Percentiles rank a stretch among this genome's conserved stretches.
These are phyloP conservation scores for Berghia stephanieae DNA, from an alignment of 1,140 invertebrate species.

Conservation along the genomic window DNA sequence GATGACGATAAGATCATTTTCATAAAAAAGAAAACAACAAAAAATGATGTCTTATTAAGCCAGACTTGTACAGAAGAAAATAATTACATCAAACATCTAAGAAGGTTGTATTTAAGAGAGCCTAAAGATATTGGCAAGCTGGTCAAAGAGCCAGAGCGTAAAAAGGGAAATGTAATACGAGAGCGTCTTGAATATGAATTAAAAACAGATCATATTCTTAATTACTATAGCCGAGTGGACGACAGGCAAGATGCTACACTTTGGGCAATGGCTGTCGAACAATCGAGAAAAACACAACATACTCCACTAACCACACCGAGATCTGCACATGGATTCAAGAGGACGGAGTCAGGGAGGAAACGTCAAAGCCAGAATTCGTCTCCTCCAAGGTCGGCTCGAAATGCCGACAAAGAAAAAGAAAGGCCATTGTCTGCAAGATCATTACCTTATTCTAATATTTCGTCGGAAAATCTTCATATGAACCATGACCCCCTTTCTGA, in stretches of 20 bases:
- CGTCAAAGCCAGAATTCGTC: too few relatives aligned
- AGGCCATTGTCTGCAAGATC: too few relatives aligned
- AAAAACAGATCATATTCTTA: slow-evolving; percentile 1
- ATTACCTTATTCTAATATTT: too few relatives aligned
- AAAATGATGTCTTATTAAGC: too few relatives aligned
- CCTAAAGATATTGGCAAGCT: neutral
- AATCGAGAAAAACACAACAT: neutral
- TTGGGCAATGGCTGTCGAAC: neutral
- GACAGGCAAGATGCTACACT: neutral
- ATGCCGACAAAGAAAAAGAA: too few relatives aligned
- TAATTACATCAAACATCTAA: slow-evolving; percentile 10
- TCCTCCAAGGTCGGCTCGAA: too few relatives aligned
- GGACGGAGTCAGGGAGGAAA: neutral
- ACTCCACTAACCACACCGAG: too few relatives aligned
- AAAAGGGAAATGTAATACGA: neutral
- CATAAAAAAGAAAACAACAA: neutral
- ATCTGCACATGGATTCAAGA: neutral
- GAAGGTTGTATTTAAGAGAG: slow-evolving; percentile 5
- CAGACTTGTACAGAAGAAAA: too few relatives aligned
- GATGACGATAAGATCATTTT: slow-evolving; percentile 25
- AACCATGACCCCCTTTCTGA: slow-evolving; percentile 1
- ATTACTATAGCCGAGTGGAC: slow-evolving; percentile 18
- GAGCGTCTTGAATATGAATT: slow-evolving; percentile 23
- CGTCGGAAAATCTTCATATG: too few relatives aligned
- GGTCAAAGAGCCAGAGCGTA: neutral